Evolutionary conservation across 2,888 invertebrate genomes (phyloP).

Genomic region (Drosophila quinaria): DNA sequence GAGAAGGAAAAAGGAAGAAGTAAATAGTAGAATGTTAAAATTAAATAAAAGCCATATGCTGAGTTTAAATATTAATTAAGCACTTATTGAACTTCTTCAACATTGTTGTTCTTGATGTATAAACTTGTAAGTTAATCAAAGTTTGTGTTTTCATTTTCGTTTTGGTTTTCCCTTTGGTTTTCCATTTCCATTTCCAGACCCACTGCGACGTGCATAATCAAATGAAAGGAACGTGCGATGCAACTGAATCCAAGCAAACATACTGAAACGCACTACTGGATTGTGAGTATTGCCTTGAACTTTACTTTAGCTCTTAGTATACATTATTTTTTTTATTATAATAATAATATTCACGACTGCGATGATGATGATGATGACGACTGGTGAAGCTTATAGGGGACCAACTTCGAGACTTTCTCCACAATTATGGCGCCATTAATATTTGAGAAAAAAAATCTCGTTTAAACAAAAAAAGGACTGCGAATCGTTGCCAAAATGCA

Average conservation of each 20-base stretch:
- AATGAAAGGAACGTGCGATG: conserved; percentile 84
- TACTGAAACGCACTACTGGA: conserved; percentile 86
- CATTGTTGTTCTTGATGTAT: conserved; percentile 1
- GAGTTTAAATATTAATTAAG: conserved; percentile 1
- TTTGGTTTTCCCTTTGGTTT: neutral
- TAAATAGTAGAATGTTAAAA: neutral
- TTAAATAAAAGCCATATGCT: conserved; percentile 1
- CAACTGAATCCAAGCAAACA: conserved; percentile 85
- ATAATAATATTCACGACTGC: conserved; percentile 44
- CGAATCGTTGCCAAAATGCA: conserved; percentile 51
- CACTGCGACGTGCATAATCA: conserved; percentile 80
- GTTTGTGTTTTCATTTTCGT: neutral
- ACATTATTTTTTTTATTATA: conserved; percentile 23
- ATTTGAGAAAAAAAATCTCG: conserved; percentile 19
- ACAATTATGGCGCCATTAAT: conserved; percentile 61
- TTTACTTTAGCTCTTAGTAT: conserved; percentile 17
- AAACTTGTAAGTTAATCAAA: conserved; percentile 21
- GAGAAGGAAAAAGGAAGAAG: no score
- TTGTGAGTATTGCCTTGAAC: conserved; percentile 84
- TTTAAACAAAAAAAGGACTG: conserved; percentile 2
- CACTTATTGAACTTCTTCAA: conserved; percentile 13
- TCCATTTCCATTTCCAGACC: conserved; percentile 63
- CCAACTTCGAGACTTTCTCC: conserved; percentile 24
- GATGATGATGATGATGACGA: conserved; percentile 1
- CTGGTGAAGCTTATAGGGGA: conserved; percentile 4